Base-by-base conservation (phyloP, 2,888 invertebrate genomes). In the Tipula confusa region DNA sequence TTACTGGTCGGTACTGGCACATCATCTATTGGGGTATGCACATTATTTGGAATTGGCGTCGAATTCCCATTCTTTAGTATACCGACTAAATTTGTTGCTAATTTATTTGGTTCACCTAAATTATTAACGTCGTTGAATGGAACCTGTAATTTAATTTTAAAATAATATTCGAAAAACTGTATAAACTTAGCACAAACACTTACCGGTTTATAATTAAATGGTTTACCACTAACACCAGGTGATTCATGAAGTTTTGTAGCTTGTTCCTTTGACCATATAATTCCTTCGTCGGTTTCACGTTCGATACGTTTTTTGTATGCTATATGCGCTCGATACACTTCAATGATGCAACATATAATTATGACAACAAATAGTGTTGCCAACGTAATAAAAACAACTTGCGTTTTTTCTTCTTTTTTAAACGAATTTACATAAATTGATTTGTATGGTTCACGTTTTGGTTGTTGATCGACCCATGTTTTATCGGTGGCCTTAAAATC, bases 401-500 rank as follows among this genome's bases (percentile, higher is more conserved):
- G 94, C 0, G 94, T 94, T 84, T 94, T 94, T 87, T 96, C 95
- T 88, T 96, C 96, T 87, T 95, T 94, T 43, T 93, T 92, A 15
- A 95, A 94, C 13, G 93, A 92, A 85, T 94, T 93, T 38, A 94
- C 93, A 88, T 95, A 94, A 38, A 93, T 90, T 0, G 95, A 94
- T 86, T 94, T 93, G 88, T 96, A 96, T 0, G 94, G 92, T 11
- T 94, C 92, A 83, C 94, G 91, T 43, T 93, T 93, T 0, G 96
- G 96, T 1, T 96, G 95, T 87, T 96, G 96, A 88, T 95, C 95
- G 2, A 95, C 95, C 96, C 96, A 96, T 0, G 94, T 93, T 86
- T 93, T 94, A 86, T 95, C 95, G 6, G 93, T 93, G 84, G 93
- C 94, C 95, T 95, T 87, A 24, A 64, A 24, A n/a, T n/a, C n/a